Percentiles rank a stretch among this genome's conserved stretches.
Conservation (phyloP, 2,113 vertebrate species). For the Athene cunicularia region DNA sequence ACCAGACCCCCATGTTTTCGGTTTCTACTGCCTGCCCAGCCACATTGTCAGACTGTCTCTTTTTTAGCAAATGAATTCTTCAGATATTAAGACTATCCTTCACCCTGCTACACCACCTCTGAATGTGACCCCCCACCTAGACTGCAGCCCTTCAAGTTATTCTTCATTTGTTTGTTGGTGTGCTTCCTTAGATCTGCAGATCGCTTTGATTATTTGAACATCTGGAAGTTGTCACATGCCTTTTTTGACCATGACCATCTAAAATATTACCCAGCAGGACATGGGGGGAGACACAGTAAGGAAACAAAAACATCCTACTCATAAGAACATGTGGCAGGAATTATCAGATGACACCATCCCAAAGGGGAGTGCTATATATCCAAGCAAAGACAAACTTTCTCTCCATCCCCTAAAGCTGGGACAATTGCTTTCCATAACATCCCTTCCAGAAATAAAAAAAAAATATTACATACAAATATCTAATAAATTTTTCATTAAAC, state of each 20-base stretch:
- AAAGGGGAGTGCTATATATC: conserved; percentile 47
- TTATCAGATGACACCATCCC: conserved; percentile 69
- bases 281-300: conserved; percentile 64
- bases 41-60: neutral
- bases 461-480: neutral
- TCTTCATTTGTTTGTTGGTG: conserved; percentile 70
- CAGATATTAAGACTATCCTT: neutral
- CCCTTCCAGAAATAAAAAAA: neutral
- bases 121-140: conserved; percentile 51
- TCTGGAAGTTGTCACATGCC: conserved; percentile 76
- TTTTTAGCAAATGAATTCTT: conserved; percentile 22
- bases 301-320: conserved; percentile 75
- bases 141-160: conserved; percentile 50
- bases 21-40: neutral
- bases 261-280: conserved; percentile 73
- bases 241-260: conserved; percentile 72
- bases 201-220: conserved; percentile 74
- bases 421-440: neutral
- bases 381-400: conserved; percentile 20
- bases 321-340: conserved; percentile 74
- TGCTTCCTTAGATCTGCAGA: conserved; percentile 70
- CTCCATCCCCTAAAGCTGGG: neutral
- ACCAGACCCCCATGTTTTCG: neutral
- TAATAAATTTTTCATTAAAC: conserved; percentile 28
- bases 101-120: neutral